These are phyloP conservation scores for Panthera uncia DNA, from an alignment of 2,113 vertebrate species.

Conservation along the genomic window DNA sequence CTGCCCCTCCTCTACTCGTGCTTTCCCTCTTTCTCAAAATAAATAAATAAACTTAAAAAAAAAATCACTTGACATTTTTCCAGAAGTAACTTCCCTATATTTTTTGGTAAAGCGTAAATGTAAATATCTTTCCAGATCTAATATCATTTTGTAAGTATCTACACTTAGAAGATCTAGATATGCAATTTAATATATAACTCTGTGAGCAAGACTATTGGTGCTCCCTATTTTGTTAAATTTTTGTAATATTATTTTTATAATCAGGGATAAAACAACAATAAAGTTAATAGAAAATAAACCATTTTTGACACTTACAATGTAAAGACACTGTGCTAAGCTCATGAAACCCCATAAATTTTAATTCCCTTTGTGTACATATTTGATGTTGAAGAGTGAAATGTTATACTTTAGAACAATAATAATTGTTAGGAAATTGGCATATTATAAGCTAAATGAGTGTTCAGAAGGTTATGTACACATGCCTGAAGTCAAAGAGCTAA, in stretches of 20 bases:
- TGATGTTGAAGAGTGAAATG: constrained; percentile 58
- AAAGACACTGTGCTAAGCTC: background rate
- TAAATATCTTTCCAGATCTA: constrained; percentile 38
- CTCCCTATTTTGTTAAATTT: constrained; percentile 12
- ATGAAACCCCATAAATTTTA: constrained; percentile 56
- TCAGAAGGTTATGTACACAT: constrained; percentile 61
- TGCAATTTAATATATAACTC: constrained; percentile 22
- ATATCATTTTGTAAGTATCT: background rate
- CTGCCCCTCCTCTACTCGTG: background rate
- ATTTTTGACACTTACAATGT: constrained; percentile 39
- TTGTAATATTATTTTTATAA: constrained; percentile 55
- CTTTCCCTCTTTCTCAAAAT: background rate
- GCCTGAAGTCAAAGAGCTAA: constrained; percentile 62
- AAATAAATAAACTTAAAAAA: background rate
- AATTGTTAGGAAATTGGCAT: constrained; percentile 66
- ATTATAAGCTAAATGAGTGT: constrained; percentile 52
- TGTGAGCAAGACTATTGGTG: background rate
- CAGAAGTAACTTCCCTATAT: background rate
- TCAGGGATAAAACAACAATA: background rate
- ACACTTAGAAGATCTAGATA: background rate
- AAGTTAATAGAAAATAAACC: constrained; percentile 27
- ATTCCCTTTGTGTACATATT: constrained; percentile 44
- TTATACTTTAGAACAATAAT: constrained; percentile 58
- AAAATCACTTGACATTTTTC: background rate
- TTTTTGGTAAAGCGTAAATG: constrained; percentile 41